Evolutionary conservation across 2,888 invertebrate species (phyloP), one percentile per base, ranked within the genome.

Genomic region (Diogma glabrata): DNA sequence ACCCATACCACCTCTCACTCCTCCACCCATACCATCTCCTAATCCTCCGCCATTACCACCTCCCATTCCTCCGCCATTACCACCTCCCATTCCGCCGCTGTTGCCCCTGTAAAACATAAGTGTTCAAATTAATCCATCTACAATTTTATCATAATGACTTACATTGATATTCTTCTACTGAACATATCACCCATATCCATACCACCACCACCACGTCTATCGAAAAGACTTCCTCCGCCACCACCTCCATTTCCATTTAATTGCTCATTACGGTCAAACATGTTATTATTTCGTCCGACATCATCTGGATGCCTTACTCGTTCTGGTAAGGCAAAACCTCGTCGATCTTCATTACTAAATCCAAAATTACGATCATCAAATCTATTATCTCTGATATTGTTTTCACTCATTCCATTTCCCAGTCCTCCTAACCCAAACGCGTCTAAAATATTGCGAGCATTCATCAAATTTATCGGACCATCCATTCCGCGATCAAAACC

Each of bases 111-210:
- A 45, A 45, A 22, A n/a, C 22, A 51, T 8, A 16, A 36, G 40
- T 8, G 10, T 24, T 74, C 61, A 8, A 45, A 45, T 45, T n/a
- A 36, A 51, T 8, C 17, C 23, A 49, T 8, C 14, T 24, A 14
- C 47, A 51, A 23, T 38, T 16, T 22, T 4, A 52, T 5, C 17
- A 43, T 16, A n/a, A 17, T n/a, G 4, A 54, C 58, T 58, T 46
- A 59, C 59, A 57, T 57, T 49, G 70, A 71, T 26, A 16, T 69
- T 55, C 75, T 67, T 52, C 75, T 64, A 62, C 73, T 73, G 63
- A 71, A 76, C 72, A 75, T 74, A 54, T 71, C 71, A 6, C 54
- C 52, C 10, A 52, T 54, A 7, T 70, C 63, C 7, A 65, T 61
- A 12, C 66, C 60, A 7, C 72, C 63, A 22, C 73, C 73, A 0